phyloP scores from a whole-genome alignment of 2,797 vertebrate species.

The Amblyraja radiata region DNA sequence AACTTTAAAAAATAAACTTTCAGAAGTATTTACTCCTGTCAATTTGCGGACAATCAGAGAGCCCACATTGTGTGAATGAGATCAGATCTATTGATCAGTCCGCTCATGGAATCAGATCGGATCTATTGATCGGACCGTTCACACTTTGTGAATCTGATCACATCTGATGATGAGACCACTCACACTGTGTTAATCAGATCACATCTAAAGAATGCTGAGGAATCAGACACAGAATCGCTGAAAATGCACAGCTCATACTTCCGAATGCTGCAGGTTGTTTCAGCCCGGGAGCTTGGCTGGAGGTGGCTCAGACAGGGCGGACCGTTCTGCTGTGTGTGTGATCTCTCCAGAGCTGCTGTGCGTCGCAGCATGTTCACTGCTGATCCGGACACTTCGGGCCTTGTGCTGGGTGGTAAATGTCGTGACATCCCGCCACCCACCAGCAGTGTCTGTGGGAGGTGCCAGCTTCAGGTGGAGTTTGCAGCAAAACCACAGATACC shows the following conservation, averaged over 20 bases:
- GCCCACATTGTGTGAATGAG: neutral
- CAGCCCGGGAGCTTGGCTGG: neutral
- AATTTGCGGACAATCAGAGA: neutral
- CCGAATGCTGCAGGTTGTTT: neutral
- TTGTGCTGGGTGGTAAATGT: neutral
- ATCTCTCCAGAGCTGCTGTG: neutral
- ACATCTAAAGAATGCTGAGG: too few species aligned
- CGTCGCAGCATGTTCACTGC: neutral
- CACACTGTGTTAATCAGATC: neutral
- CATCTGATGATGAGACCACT: too few species aligned
- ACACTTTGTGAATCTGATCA: neutral
- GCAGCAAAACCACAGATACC: constrained; percentile 7
- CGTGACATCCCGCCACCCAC: neutral
- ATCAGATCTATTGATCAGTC: too few species aligned
- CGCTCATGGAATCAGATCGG: too few species aligned
- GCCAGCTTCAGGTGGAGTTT: neutral
- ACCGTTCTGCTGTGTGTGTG: neutral
- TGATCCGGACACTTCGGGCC: neutral
- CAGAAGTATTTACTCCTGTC: neutral
- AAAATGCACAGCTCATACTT: neutral
- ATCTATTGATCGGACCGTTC: too few species aligned
- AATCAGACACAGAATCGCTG: neutral
- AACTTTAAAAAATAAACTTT: neutral
- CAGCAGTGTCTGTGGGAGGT: neutral
- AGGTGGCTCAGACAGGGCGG: neutral